phyloP scores from a whole-genome alignment of 2,113 vertebrate genomes.

The Podocnemis expansa region DNA sequence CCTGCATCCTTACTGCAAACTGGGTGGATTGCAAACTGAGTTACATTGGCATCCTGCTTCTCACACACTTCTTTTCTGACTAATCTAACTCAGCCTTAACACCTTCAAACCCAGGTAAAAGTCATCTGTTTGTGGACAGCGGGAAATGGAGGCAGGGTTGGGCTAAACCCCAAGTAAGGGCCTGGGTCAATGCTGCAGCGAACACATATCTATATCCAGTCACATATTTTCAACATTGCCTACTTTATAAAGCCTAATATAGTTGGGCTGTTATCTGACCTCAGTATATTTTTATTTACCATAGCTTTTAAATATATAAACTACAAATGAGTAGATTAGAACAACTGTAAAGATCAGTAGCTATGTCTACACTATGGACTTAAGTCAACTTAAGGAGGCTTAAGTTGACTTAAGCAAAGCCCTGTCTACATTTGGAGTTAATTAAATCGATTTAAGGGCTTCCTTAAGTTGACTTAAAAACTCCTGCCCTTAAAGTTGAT shows the following conservation, averaged over 20 bases:
- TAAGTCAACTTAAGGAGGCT: too few species aligned
- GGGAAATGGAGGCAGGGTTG: too few species aligned
- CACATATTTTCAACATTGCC: not conserved
- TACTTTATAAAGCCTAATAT: not conserved
- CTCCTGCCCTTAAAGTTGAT: too few species aligned
- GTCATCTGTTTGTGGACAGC: too few species aligned
- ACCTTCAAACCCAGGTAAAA: too few species aligned
- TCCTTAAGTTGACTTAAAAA: too few species aligned
- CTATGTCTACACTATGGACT: too few species aligned
- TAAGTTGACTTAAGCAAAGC: too few species aligned
- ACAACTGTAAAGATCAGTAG: rapidly evolving
- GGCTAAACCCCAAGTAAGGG: not conserved
- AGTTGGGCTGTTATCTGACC: not conserved
- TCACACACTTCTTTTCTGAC: not conserved
- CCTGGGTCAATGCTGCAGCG: not conserved
- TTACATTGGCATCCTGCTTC: not conserved
- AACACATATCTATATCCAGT: too few species aligned
- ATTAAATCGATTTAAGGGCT: too few species aligned
- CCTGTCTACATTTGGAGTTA: too few species aligned
- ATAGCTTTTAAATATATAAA: not conserved
- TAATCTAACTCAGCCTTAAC: not conserved
- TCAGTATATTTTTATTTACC: constrained; percentile 12
- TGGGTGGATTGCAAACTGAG: not conserved
- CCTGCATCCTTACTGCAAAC: not conserved
- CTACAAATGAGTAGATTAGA: not conserved